These are phyloP conservation scores for Diploptera punctata DNA, from an alignment of 2,888 invertebrate genomes.

Conservation along the genomic window DNA sequence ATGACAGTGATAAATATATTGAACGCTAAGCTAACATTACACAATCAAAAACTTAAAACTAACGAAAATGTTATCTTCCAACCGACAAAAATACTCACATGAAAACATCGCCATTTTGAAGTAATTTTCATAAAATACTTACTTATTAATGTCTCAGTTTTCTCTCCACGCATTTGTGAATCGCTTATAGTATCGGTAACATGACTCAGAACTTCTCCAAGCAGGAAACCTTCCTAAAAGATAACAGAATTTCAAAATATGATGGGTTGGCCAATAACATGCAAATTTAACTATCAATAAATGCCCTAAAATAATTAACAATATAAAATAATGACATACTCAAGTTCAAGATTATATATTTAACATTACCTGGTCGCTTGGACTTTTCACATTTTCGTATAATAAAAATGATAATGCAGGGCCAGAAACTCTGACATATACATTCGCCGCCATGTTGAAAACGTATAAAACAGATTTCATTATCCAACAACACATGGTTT, in stretches of 20 bases:
- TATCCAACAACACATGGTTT: no score
- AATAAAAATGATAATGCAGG: constrained; percentile 71
- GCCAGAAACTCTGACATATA: constrained; percentile 52
- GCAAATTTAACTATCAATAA: background rate
- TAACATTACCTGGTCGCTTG: constrained; percentile 63
- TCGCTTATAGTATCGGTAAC: constrained; percentile 73
- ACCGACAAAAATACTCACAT: no score
- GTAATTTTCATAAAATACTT: no score
- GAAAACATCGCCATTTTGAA: no score
- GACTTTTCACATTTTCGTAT: constrained; percentile 69
- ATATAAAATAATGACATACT: no score
- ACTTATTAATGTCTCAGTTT: constrained; percentile 65
- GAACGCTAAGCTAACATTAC: no score
- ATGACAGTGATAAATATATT: no score
- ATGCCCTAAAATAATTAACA: no score
- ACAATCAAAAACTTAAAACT: no score
- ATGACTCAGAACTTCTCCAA: constrained; percentile 68
- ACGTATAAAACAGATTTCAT: no score
- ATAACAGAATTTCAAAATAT: background rate
- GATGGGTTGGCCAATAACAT: background rate
- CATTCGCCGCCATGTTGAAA: constrained; percentile 37
- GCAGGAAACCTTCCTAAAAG: constrained; percentile 66
- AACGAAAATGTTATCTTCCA: no score
- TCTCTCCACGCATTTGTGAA: constrained; percentile 67
- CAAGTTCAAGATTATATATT: no score